Conservation (phyloP, 2,888 invertebrate genomes). For the Altica lythri region DNA sequence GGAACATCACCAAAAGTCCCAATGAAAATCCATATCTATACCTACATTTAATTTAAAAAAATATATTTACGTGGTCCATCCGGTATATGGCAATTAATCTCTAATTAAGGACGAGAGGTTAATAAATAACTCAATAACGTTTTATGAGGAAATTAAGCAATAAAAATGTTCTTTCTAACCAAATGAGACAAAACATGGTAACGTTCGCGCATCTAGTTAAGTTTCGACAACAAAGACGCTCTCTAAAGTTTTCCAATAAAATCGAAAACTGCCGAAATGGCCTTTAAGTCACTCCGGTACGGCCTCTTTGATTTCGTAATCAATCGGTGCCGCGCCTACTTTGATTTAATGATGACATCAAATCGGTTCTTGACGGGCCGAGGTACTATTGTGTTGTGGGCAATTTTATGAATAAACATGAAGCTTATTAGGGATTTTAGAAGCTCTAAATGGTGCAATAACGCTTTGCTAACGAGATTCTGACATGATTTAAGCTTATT, state of each 20-base stretch:
- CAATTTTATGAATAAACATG: slow-evolving; percentile 46
- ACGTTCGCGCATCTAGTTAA: slow-evolving; percentile 13
- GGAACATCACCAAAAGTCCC: no score
- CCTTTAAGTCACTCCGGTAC: slow-evolving; percentile 26
- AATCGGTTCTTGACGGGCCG: slow-evolving; percentile 40
- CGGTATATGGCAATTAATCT: slow-evolving; percentile 10
- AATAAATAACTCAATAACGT: slow-evolving; percentile 9
- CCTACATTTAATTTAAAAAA: no score
- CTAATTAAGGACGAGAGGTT: slow-evolving; percentile 1
- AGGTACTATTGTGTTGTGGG: slow-evolving; percentile 41
- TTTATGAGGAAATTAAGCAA: slow-evolving; percentile 18
- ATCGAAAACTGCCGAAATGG: background rate
- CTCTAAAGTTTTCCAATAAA: slow-evolving; percentile 19
- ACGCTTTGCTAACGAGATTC: slow-evolving; percentile 37
- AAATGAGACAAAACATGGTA: slow-evolving; percentile 9
- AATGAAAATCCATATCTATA: no score
- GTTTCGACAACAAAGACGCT: slow-evolving; percentile 11
- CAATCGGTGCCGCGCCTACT: slow-evolving; percentile 41
- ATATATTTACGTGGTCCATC: no score
- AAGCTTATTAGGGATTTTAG: slow-evolving; percentile 40
- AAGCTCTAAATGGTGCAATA: slow-evolving; percentile 38
- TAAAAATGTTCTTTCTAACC: slow-evolving; percentile 19
- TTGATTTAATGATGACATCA: slow-evolving; percentile 45
- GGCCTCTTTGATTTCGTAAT: slow-evolving; percentile 39
- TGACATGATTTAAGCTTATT: slow-evolving; percentile 39